Percentiles rank a stretch among this genome's conserved stretches.
phyloP scores from a whole-genome alignment of 2,797 vertebrate genomes.

The Notoglanidium macrostoma region DNA sequence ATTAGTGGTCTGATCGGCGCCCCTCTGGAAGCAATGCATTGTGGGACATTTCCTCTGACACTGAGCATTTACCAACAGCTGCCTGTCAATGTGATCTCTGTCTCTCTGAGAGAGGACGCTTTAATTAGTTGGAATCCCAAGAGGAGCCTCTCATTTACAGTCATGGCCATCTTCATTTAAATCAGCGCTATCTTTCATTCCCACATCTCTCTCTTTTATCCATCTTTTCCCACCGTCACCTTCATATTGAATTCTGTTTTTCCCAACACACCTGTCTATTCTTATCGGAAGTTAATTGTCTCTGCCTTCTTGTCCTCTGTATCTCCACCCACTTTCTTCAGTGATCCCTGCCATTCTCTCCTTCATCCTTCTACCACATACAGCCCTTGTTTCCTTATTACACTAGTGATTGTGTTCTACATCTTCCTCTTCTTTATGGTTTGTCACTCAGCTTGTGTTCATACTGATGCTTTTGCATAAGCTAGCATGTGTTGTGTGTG shows the following conservation, averaged over 20 bases:
- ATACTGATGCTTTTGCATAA: slow-evolving; percentile 47
- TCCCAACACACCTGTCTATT: slow-evolving; percentile 61
- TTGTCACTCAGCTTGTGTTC: slow-evolving; percentile 50
- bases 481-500: slow-evolving; percentile 44
- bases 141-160: slow-evolving; percentile 64
- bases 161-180: slow-evolving; percentile 64
- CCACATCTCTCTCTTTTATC: slow-evolving; percentile 69
- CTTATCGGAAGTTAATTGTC: slow-evolving; percentile 60
- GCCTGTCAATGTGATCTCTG: slow-evolving; percentile 63
- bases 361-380: slow-evolving; percentile 22
- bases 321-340: slow-evolving; percentile 61
- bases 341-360: slow-evolving; percentile 42
- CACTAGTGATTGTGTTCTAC: slow-evolving; percentile 54
- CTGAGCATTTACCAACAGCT: slow-evolving; percentile 63
- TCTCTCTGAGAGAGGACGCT: slow-evolving; percentile 60
- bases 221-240: slow-evolving; percentile 54
- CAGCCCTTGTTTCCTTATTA: slow-evolving; percentile 59
- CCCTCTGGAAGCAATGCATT: slow-evolving; percentile 57
- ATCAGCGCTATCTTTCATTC: slow-evolving; percentile 56
- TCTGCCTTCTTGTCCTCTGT: slow-evolving; percentile 61
- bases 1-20: slow-evolving; percentile 58
- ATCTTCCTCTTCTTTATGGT: slow-evolving; percentile 19
- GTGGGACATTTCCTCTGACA: slow-evolving; percentile 61
- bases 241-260: slow-evolving; percentile 59
- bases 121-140: slow-evolving; percentile 67